Conservation (phyloP, 2,888 invertebrate genomes). For the Neria commutata region DNA sequence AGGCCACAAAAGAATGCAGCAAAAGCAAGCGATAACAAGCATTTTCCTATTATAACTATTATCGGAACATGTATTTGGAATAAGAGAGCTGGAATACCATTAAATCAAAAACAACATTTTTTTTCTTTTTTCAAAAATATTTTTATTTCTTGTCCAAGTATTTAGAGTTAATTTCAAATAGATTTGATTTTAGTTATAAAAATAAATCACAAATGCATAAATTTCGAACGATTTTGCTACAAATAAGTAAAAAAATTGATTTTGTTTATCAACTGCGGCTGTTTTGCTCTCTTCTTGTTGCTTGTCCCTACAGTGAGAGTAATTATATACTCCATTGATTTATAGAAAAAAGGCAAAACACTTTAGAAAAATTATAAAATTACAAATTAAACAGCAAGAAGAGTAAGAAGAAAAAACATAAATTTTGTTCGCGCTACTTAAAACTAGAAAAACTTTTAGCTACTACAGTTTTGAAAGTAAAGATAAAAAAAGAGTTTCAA, state of each 20-base stretch:
- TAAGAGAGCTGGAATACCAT: too few relatives aligned
- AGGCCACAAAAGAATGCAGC: too few relatives aligned
- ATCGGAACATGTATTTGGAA: too few relatives aligned
- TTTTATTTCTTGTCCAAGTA: constrained; percentile 31
- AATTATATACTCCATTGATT: constrained; percentile 5
- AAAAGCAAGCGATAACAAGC: too few relatives aligned
- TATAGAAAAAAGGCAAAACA: constrained; percentile 12
- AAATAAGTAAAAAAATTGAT: constrained; percentile 31
- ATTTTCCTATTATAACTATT: too few relatives aligned
- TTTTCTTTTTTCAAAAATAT: constrained; percentile 27
- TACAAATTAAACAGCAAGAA: background rate
- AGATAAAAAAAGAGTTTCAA: too few relatives aligned
- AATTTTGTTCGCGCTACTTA: constrained; percentile 17
- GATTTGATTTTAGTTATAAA: constrained; percentile 52
- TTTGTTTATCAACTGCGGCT: constrained; percentile 21
- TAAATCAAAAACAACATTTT: too few relatives aligned
- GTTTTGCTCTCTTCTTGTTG: constrained; percentile 12
- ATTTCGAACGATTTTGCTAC: constrained; percentile 46
- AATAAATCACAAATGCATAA: constrained; percentile 57
- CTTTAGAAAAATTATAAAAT: background rate
- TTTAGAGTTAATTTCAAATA: constrained; percentile 28
- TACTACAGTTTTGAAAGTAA: too few relatives aligned
- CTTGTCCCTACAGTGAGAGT: too few relatives aligned
- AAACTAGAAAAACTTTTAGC: background rate
- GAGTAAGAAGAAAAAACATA: background rate